Conservation (phyloP, 2,888 invertebrate species). For the Parthenolecanium corni region DNA sequence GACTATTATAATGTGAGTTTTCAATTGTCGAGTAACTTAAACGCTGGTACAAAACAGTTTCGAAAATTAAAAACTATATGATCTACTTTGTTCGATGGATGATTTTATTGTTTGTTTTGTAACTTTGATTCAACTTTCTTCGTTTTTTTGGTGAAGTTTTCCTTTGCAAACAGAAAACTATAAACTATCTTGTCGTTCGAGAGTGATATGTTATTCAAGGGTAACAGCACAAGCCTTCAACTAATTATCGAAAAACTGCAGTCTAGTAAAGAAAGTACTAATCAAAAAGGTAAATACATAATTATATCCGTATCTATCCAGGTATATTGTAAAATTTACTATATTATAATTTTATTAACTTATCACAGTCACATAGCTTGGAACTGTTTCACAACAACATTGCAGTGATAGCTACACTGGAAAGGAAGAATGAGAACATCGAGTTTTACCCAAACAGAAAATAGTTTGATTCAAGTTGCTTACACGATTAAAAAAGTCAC, state of each 20-base stretch:
- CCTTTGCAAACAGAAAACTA: neutral
- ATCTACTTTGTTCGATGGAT: no score
- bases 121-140: neutral
- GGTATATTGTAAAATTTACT: no score
- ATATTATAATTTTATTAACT: no score
- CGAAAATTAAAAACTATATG: neutral
- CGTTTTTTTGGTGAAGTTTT: slow-evolving; percentile 5
- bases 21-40: slow-evolving; percentile 2
- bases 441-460: no score
- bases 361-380: no score
- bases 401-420: no score
- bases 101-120: neutral
- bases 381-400: no score
- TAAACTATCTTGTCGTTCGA: neutral
- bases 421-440: no score
- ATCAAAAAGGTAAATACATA: slow-evolving; percentile 30
- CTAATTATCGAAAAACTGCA: slow-evolving; percentile 78
- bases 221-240: slow-evolving; percentile 71
- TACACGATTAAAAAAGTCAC: no score
- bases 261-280: slow-evolving; percentile 61
- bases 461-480: no score
- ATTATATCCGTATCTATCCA: no score
- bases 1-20: no score
- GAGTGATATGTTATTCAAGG: slow-evolving; percentile 63
- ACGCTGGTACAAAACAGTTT: neutral